Evolutionary conservation across 2,113 vertebrate genomes (phyloP), one percentile per base, ranked within the genome.

Genomic region (Hemiprocne comata): DNA sequence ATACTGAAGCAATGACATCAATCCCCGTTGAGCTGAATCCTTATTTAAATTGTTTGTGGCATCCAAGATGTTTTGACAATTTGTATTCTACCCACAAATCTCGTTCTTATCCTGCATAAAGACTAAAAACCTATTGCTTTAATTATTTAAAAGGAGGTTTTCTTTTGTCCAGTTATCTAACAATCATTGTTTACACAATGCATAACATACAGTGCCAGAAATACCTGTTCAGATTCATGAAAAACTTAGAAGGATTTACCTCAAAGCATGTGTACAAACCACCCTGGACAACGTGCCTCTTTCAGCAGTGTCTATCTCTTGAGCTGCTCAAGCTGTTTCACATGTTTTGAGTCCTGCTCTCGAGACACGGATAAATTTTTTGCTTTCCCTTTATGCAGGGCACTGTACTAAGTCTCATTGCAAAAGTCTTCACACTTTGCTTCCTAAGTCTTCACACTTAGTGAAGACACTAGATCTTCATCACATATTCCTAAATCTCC

Each of bases 241-340:
- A 87, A 87, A 87, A 7, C 28, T 73, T 57, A 19, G 23, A 72
- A 26, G 72, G 31, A 24, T 46, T 92, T 81, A 40, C 46, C 57
- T 65, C 57, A 65, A 53, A 71, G 18, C 38, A 7, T 21, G 3
- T 53, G 10, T 28, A 78, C 34, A n/a, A 66, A 6, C 20, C 15
- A 17, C 77, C 36, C 46, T 55, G 38, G n/a, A 14, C 57, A 51
- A 64, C 0, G 0, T 64, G 38, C 21, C 6, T 61, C 8, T 60
- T 72, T 44, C 17, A 87, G 19, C n/a, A 4, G 17, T 60, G n/a
- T 5, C 38, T 66, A 5, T 58, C 21, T 84, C 42, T 78, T 60
- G 57, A 92, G 38, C 67, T 83, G 42, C 31, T 80, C n/a, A 71
- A 72, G 38, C 11, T 81, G 72, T 89, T 87, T 67, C 26, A 6